Conservation (phyloP, 2,113 vertebrate species). For the Castor canadensis region DNA sequence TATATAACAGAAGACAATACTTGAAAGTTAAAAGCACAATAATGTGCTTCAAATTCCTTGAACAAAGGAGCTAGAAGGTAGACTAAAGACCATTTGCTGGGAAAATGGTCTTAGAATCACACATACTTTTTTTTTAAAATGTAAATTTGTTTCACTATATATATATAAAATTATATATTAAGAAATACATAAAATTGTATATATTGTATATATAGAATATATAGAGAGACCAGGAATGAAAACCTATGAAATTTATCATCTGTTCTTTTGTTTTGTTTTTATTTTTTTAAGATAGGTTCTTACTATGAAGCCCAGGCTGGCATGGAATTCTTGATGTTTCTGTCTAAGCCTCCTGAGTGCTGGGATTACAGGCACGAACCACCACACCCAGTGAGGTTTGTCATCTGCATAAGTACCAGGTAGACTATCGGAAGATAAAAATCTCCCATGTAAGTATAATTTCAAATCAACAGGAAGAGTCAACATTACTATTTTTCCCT, state of each 20-base stretch:
- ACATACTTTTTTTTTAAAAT: background rate
- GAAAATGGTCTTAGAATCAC: background rate
- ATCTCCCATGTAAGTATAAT: background rate
- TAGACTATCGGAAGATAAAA: background rate
- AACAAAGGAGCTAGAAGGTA: background rate
- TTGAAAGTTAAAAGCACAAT: conserved; percentile 24
- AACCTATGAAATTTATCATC: background rate
- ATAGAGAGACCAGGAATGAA: background rate
- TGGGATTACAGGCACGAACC: too few relatives aligned
- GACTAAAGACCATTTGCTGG: background rate
- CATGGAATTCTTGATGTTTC: too few relatives aligned
- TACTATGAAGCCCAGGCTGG: too few relatives aligned
- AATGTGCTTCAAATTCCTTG: background rate
- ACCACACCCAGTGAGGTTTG: too few relatives aligned
- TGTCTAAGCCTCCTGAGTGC: too few relatives aligned
- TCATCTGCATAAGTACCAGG: background rate
- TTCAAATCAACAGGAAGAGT: background rate
- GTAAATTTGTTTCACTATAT: conserved; percentile 27
- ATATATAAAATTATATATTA: too few relatives aligned
- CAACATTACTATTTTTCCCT: background rate
- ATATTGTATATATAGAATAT: too few relatives aligned
- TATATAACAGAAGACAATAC: background rate
- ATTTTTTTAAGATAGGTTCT: too few relatives aligned
- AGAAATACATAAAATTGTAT: too few relatives aligned
- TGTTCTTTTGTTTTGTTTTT: too few relatives aligned